These are phyloP conservation scores for Acrocephalus kingi DNA, from an alignment of 2,113 vertebrate genomes.

Conservation along the genomic window DNA sequence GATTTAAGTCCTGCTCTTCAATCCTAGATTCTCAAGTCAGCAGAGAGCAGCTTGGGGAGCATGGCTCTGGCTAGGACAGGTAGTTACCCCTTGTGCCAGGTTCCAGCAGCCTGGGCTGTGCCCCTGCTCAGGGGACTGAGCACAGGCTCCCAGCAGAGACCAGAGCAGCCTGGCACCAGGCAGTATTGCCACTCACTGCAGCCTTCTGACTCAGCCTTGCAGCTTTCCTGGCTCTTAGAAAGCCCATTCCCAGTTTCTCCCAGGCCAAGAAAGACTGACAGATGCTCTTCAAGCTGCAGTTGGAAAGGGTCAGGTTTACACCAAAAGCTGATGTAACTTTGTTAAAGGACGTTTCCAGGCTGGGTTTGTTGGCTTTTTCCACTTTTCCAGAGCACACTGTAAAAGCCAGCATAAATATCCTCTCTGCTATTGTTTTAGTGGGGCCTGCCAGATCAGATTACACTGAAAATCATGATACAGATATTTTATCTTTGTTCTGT, in stretches of 20 bases:
- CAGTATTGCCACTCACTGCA: rapidly evolving
- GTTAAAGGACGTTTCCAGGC: neutral
- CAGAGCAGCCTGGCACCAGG: neutral
- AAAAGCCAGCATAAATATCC: neutral
- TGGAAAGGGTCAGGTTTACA: neutral
- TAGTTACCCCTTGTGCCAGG: neutral
- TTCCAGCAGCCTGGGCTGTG: neutral
- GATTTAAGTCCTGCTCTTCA: neutral
- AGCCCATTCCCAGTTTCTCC: neutral
- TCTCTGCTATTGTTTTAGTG: neutral
- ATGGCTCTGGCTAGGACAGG: rapidly evolving
- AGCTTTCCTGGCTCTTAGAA: neutral
- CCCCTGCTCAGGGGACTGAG: neutral
- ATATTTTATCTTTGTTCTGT: neutral
- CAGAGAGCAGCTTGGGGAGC: neutral
- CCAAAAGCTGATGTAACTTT: neutral
- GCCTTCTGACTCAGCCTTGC: neutral
- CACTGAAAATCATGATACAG: slow-evolving; percentile 15
- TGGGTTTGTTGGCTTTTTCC: neutral
- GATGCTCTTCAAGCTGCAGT: neutral
- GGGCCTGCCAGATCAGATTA: neutral
- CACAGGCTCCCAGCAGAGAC: neutral
- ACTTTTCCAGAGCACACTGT: neutral
- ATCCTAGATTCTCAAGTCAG: rapidly evolving
- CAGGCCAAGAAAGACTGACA: neutral